Evolutionary conservation across 1,140 invertebrate species (phyloP).

Genomic region (Aporrectodea caliginosa): DNA sequence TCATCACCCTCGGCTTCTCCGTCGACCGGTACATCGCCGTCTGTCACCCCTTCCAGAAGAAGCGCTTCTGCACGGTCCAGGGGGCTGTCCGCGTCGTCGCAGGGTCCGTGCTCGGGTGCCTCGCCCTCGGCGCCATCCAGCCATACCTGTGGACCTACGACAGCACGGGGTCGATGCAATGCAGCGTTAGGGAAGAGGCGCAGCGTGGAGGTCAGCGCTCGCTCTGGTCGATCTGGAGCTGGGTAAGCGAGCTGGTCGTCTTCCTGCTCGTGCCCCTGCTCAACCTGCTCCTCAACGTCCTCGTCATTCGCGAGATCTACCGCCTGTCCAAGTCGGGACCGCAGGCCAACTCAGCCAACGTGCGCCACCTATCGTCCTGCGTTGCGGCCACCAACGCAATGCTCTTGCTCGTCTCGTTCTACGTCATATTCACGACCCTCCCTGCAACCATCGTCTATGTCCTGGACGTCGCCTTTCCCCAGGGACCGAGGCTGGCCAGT

Average conservation of each 20-base stretch:
- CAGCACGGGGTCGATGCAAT: conserved; percentile 10
- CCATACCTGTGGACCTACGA: conserved; percentile 50
- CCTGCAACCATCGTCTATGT: conserved; percentile 50
- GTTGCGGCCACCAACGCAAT: conserved; percentile 46
- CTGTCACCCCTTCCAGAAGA: conserved; percentile 68
- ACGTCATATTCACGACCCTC: conserved; percentile 50
- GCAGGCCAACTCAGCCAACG: no score
- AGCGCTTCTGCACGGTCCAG: conserved; percentile 70
- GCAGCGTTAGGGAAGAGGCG: conserved; percentile 22
- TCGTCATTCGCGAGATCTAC: conserved; percentile 50
- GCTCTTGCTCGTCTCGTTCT: conserved; percentile 51
- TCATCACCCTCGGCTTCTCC: conserved; percentile 77
- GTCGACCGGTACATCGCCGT: conserved; percentile 75
- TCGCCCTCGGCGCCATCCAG: conserved; percentile 43
- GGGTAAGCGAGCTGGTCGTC: conserved; percentile 45
- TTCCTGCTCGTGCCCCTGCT: conserved; percentile 46
- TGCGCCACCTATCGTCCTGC: no score
- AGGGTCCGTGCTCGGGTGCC: conserved; percentile 25
- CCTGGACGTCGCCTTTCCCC: conserved; percentile 35
- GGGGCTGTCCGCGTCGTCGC: conserved; percentile 66
- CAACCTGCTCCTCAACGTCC: conserved; percentile 48
- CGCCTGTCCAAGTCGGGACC: conserved; percentile 37
- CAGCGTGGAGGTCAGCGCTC: conserved; percentile 35
- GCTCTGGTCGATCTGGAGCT: conserved; percentile 46
- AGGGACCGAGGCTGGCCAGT: conserved; percentile 11